Conservation (phyloP, 2,797 vertebrate genomes). For the Siniperca obscura region DNA sequence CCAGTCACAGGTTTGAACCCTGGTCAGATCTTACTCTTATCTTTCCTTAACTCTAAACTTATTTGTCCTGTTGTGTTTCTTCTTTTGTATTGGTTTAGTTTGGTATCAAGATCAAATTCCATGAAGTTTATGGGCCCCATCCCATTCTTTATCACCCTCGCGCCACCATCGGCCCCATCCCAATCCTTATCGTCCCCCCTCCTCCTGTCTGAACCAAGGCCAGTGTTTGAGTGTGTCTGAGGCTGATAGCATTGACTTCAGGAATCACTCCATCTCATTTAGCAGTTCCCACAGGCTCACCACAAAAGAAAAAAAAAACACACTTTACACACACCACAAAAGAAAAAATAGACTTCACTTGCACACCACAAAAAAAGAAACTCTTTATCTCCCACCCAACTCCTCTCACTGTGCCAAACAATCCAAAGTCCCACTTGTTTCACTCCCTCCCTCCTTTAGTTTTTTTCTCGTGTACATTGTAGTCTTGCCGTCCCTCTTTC, state of each 20-base stretch:
- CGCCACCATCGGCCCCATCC: conserved; percentile 31
- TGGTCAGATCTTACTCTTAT: conserved; percentile 25
- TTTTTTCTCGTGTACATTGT: conserved; percentile 30
- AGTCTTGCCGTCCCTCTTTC: conserved; percentile 24
- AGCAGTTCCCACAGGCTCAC: conserved; percentile 76
- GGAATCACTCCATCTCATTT: conserved; percentile 79
- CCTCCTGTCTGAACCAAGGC: conserved; percentile 21
- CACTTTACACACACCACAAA: conserved; percentile 65
- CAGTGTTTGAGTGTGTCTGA: conserved; percentile 76
- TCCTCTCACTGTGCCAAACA: conserved; percentile 61
- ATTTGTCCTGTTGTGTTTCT: conserved; percentile 30
- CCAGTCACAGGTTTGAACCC: conserved; percentile 3
- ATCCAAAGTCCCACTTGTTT: conserved; percentile 53
- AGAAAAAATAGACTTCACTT: conserved; percentile 74
- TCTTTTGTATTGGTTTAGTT: conserved; percentile 42
- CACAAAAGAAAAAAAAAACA: conserved; percentile 74
- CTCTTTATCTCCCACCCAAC: conserved; percentile 65
- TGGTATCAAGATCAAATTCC: conserved; percentile 63
- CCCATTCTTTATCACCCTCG: conserved; percentile 34
- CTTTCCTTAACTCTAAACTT: neutral
- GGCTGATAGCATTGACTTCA: conserved; percentile 81
- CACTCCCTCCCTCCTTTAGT: conserved; percentile 25
- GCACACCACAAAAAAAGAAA: conserved; percentile 63
- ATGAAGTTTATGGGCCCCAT: conserved; percentile 11
- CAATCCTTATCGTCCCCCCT: conserved; percentile 48